A percentile compares a stretch with the other conserved stretches of the same genome.
Evolutionary conservation across 2,888 invertebrate genomes (phyloP).

Genomic region (Eilema caniola): DNA sequence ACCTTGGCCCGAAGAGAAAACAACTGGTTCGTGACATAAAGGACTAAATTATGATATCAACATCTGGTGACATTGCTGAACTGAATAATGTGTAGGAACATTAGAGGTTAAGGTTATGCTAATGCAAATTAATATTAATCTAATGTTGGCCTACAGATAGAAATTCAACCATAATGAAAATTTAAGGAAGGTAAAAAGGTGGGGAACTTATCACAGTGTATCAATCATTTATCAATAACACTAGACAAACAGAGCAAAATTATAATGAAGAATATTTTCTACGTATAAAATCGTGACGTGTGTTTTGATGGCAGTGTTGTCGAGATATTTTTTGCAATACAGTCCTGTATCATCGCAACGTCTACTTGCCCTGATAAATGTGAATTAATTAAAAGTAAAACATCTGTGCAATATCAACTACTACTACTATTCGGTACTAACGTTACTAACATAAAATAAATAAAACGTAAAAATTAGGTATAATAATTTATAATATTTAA

Average conservation of each 20-base stretch:
- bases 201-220: too few relatives aligned
- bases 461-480: too few relatives aligned
- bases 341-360: neutral
- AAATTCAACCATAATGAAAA: neutral
- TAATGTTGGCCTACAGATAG: neutral
- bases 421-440: too few relatives aligned
- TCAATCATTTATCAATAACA: too few relatives aligned
- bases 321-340: too few relatives aligned
- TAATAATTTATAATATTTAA: too few relatives aligned
- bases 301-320: too few relatives aligned
- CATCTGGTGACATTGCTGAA: slow-evolving; percentile 37
- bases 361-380: neutral
- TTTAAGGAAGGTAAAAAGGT: neutral
- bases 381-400: neutral
- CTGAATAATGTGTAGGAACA: slow-evolving; percentile 17
- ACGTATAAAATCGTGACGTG: too few relatives aligned
- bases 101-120: slow-evolving; percentile 32
- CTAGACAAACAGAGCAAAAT: too few relatives aligned
- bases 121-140: slow-evolving; percentile 14
- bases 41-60: slow-evolving; percentile 36
- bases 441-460: neutral
- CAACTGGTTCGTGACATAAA: slow-evolving; percentile 48
- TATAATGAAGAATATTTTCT: too few relatives aligned
- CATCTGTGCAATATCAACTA: neutral
- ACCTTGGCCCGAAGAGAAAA: slow-evolving; percentile 74